These are phyloP conservation scores for Porites evermanni DNA, from an alignment of 92 coral and sea anemone genomes.

Conservation along the genomic window DNA sequence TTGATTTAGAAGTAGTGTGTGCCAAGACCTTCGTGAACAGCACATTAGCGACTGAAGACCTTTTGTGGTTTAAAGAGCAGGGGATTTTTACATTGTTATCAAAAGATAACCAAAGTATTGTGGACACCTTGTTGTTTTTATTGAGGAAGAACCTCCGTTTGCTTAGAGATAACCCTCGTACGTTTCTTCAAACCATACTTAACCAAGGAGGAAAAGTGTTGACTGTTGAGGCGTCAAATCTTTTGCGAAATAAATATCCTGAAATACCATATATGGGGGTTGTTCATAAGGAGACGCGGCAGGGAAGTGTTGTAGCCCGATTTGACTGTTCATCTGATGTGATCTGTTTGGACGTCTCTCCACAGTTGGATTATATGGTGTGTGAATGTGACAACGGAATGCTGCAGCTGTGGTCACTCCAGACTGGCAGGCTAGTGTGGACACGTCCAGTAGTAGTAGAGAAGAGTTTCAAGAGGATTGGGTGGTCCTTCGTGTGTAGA, in stretches of 20 bases:
- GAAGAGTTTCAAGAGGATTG: not conserved
- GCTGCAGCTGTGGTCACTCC: constrained; percentile 27
- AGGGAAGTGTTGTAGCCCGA: not conserved
- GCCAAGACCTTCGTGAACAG: constrained; percentile 7
- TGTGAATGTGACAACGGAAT: constrained; percentile 5
- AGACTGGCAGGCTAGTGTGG: constrained; percentile 15
- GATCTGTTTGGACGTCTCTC: constrained; percentile 21
- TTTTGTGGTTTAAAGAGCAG: not conserved
- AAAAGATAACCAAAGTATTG: not conserved
- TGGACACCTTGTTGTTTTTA: not conserved
- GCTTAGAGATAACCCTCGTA: not conserved
- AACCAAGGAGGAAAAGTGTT: constrained; percentile 17
- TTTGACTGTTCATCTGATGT: not conserved
- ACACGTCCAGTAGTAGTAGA: not conserved
- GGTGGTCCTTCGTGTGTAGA: rapidly evolving
- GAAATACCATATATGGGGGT: constrained; percentile 17
- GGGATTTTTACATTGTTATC: not conserved
- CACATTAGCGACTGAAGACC: not conserved
- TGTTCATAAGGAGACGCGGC: not conserved
- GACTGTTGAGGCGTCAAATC: constrained; percentile 3
- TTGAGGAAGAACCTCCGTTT: not conserved
- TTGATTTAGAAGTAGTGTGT: not conserved
- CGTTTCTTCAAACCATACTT: not conserved
- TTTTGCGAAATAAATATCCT: constrained; percentile 16
- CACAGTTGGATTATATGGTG: constrained; percentile 21